Base-by-base conservation (phyloP, 64 coral and sea anemone species). In the Montipora foliosa region DNA sequence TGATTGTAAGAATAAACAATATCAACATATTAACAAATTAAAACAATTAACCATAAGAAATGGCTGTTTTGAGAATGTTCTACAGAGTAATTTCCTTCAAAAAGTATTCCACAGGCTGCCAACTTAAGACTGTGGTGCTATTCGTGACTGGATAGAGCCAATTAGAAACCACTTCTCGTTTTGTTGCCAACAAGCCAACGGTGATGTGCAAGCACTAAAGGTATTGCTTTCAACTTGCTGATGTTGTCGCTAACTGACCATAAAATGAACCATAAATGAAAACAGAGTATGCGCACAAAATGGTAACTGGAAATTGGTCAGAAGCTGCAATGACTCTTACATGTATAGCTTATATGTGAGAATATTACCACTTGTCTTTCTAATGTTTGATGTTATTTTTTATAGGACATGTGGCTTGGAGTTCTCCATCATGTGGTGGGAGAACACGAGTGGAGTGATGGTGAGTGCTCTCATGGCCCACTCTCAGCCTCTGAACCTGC, bases 361-460 rank as follows among this genome's bases (percentile, higher is more conserved):
- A 64, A 14, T 64, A 64, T 64, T 64, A 19, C 14, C 53, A 57
- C 19, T 12, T 64, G 61, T 64, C 14, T 64, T 14, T 3, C 61
- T 64, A 64, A 64, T 0, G 53, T 57, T 57, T 57, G 53, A 57
- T 57, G 53, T 57, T 57, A 57, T 57, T 57, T 57, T 64, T 64
- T 64, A 15, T 64, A 64, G 61, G 3, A 64, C 61, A 64, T 64
- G 61, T 83, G 80, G 50, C 13, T 83, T 83, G 80, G 80, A 10
- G 51, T 83, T 16, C 22, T 83, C 7, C 80, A 83, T 20, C 80
- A 83, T 83, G 52, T 83, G 16, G 50, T 51, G 20, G 80, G 80
- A 16, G 80, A 83, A 24, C 80, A 83, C 49, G 80, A 83, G 19
- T 83, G 80, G 80, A 17, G 17, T 19, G 80, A 83, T 83, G 80